phyloP scores from a whole-genome alignment of 2,797 vertebrate species.

The Lycodopsis pacificus region DNA sequence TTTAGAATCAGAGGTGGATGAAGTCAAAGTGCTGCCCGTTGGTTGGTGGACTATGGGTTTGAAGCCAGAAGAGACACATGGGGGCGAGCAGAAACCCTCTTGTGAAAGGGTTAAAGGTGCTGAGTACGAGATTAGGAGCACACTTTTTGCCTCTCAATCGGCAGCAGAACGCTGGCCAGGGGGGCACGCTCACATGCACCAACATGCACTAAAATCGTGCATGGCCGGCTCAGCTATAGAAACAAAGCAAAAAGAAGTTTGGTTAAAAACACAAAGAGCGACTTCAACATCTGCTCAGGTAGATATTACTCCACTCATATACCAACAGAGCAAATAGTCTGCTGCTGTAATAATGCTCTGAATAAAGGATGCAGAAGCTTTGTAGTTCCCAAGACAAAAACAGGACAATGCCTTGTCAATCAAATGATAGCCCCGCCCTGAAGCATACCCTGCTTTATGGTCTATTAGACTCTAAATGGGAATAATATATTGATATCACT shows the following conservation, averaged over 20 bases:
- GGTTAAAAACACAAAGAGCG: background rate
- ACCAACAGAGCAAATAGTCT: background rate
- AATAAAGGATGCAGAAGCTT: background rate
- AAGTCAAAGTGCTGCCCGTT: background rate
- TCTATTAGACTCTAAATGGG: background rate
- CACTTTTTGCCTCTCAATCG: background rate
- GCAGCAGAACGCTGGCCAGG: background rate
- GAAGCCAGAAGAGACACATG: background rate
- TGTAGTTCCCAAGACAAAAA: background rate
- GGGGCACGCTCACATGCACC: background rate
- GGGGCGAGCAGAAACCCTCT: too few species aligned
- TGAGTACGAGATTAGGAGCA: too few species aligned
- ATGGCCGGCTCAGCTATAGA: background rate
- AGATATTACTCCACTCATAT: background rate
- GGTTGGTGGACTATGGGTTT: background rate
- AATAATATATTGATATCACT: background rate
- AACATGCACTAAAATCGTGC: background rate
- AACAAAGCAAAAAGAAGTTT: background rate
- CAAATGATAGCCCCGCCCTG: background rate
- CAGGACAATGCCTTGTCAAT: background rate
- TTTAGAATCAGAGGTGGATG: background rate
- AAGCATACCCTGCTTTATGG: background rate
- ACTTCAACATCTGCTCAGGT: too few species aligned
- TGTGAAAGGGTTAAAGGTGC: too few species aligned
- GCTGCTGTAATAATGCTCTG: background rate